Conservation (phyloP, 2,113 vertebrate genomes). For the Rhea americana region DNA sequence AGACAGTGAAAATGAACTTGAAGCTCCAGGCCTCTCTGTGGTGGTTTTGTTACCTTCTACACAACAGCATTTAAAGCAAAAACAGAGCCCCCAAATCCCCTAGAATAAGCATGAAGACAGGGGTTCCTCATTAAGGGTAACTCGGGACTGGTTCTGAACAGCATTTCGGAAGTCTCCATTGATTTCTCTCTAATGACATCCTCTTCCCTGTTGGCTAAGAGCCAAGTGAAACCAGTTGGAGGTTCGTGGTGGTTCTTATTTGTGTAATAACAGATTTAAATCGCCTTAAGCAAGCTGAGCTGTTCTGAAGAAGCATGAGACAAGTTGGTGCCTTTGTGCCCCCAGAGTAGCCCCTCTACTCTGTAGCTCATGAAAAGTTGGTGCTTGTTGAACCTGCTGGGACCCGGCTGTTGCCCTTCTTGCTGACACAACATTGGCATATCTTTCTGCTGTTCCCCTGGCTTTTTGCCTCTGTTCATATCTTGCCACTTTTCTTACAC, state of each 20-base stretch:
- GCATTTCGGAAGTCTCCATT: not conserved
- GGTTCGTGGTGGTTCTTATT: constrained; percentile 3
- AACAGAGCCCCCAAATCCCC: fast-evolving
- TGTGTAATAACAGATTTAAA: not conserved
- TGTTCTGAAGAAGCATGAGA: not conserved
- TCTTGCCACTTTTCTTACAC: not conserved
- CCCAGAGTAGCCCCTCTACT: not conserved
- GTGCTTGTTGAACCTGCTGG: not conserved
- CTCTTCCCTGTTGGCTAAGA: not conserved
- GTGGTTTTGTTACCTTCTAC: constrained; percentile 5
- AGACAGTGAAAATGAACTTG: constrained; percentile 3
- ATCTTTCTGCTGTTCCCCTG: not conserved
- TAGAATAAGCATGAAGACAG: fast-evolving
- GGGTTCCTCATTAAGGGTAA: not conserved
- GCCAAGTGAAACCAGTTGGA: constrained; percentile 21
- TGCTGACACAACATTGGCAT: not conserved
- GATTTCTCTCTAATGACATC: constrained; percentile 28
- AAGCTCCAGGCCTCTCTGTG: not conserved
- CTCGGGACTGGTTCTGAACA: not conserved
- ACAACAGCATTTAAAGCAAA: not conserved
- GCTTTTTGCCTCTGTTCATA: no score
- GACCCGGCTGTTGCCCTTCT: not conserved
- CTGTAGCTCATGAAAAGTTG: not conserved
- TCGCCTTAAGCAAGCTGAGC: not conserved
- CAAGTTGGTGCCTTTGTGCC: constrained; percentile 4